Base-by-base conservation (phyloP, 2,113 vertebrate genomes). In the Orcinus orca region DNA sequence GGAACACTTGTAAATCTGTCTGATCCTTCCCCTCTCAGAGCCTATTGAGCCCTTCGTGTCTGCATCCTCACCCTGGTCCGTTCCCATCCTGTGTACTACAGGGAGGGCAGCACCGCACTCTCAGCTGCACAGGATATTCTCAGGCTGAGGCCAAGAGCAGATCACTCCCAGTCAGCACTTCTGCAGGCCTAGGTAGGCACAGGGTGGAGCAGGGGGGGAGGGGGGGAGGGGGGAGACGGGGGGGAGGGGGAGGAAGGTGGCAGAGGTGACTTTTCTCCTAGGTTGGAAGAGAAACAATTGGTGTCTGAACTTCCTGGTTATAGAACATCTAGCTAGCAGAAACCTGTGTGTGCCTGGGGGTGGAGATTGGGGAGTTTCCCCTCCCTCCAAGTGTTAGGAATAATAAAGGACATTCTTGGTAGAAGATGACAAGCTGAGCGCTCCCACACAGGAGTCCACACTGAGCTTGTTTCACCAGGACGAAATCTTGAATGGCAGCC, bases 401-500 rank as follows among this genome's bases (percentile, higher is more conserved):
- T 88, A 82, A 93, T 62, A 93, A 86, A 89, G 86, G 81, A 44
- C 31, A 83, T n/a, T 92, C 58, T 20, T 83, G 36, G 26, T 36
- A 41, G 47, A 85, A 62, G 77, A 65, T 53, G 33, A 58, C 55
- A 85, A 92, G 63, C 81, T 9, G 79, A 77, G 82, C 14, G 36
- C 65, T 67, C 50, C 68, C 55, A 70, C 36, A 15, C 67, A 21
- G 62, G 82, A 62, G 47, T 77, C 79, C 60, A 71, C 60, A 50
- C 80, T n/a, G 84, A 65, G 81, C 25, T 90, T 67, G 67, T 73
- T 80, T 95, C 68, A 53, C 95, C 60, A 60, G 36, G 63, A 93
- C 82, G 94, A 92, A 68, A 93, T 89, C 79, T 73, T 97, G 96
- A 93, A 26, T 63, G 74, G 10, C 94, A 71, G 86, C 95, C 96